Percentiles rank a stretch among this genome's conserved stretches.
phyloP scores from a whole-genome alignment of 2,888 invertebrate genomes.

The Laothoe populi region DNA sequence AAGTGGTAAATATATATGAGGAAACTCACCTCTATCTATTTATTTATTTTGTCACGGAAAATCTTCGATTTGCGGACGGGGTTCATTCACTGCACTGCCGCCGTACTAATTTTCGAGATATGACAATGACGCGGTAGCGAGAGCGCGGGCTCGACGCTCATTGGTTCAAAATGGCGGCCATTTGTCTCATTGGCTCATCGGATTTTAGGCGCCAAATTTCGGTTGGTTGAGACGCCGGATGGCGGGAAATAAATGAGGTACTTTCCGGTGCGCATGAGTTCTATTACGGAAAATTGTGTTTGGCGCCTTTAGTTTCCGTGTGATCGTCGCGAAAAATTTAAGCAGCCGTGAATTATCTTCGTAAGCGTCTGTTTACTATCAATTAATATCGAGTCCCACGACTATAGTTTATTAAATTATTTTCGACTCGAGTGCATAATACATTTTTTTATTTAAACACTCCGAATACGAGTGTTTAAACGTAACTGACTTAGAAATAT shows the following conservation, averaged over 20 bases:
- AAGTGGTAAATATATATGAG: conserved; percentile 36
- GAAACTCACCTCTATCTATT: conserved; percentile 67
- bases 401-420: not conserved
- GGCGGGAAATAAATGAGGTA: conserved; percentile 77
- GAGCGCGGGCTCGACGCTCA: conserved; percentile 78
- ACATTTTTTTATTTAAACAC: not conserved
- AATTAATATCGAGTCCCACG: not conserved
- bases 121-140: conserved; percentile 82
- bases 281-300: conserved; percentile 77
- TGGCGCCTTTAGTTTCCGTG: conserved; percentile 67
- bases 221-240: conserved; percentile 81
- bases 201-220: conserved; percentile 82
- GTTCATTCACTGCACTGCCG: conserved; percentile 81
- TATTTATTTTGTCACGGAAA: conserved; percentile 70
- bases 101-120: conserved; percentile 84
- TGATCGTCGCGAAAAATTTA: conserved; percentile 48
- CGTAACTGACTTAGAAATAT: not conserved
- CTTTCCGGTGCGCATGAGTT: conserved; percentile 78
- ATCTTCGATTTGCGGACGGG: conserved; percentile 81
- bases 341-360: conserved; percentile 27
- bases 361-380: not conserved
- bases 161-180: conserved; percentile 83
- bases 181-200: conserved; percentile 65
- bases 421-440: not conserved
- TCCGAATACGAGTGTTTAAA: not conserved